A percentile compares a stretch with the other conserved stretches of the same genome.
These are phyloP conservation scores for Protonibea diacanthus DNA, from an alignment of 2,797 vertebrate species.

Conservation along the genomic window DNA sequence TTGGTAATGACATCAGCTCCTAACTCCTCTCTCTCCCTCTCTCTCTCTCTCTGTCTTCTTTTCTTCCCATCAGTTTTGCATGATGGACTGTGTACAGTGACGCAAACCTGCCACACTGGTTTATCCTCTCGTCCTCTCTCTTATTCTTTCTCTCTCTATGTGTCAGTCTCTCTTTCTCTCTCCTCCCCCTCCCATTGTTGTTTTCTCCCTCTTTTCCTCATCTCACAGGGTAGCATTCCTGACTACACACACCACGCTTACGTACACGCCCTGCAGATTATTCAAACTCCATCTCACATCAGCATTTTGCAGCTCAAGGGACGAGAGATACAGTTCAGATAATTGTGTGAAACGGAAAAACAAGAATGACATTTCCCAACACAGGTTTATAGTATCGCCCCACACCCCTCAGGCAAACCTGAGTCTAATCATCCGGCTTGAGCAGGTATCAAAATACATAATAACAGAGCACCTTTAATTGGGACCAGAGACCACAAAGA, in stretches of 20 bases:
- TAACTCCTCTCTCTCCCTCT: constrained; percentile 26
- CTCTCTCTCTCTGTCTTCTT: constrained; percentile 31
- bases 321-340: constrained; percentile 35
- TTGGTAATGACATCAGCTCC: constrained; percentile 63
- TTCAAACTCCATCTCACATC: constrained; percentile 50
- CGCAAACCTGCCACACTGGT: constrained; percentile 86
- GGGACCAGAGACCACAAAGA: constrained; percentile 55
- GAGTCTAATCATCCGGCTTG: constrained; percentile 38
- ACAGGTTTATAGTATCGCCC: constrained; percentile 25
- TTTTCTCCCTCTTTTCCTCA: constrained; percentile 68
- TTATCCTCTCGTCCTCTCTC: constrained; percentile 72
- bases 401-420: constrained; percentile 53
- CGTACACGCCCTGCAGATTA: constrained; percentile 18
- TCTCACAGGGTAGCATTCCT: constrained; percentile 80
- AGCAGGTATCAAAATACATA: constrained; percentile 67
- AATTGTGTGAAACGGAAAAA: constrained; percentile 48
- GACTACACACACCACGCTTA: constrained; percentile 32
- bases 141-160: constrained; percentile 52
- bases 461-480: constrained; percentile 64
- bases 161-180: constrained; percentile 58
- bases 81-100: constrained; percentile 80
- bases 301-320: constrained; percentile 56
- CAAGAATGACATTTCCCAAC: constrained; percentile 36
- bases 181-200: constrained; percentile 79
- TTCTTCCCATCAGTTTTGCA: constrained; percentile 79